phyloP scores from a whole-genome alignment of 1,140 invertebrate genomes.

The Drosophila rufa region DNA sequence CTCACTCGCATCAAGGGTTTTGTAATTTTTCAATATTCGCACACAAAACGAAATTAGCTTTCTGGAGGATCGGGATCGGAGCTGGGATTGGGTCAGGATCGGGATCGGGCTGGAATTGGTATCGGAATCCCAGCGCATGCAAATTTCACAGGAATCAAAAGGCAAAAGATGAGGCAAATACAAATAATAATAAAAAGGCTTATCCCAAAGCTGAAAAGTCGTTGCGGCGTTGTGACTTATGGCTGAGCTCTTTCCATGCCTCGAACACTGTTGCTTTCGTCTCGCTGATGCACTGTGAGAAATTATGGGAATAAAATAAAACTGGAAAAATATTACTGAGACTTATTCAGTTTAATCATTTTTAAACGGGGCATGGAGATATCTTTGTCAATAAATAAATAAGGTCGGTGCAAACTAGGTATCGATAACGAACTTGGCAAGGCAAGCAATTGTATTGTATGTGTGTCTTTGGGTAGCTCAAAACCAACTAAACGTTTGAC shows the following conservation, averaged over 20 bases:
- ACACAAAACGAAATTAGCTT: constrained; percentile 76
- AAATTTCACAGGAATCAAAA: constrained; percentile 83
- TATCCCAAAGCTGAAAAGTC: constrained; percentile 56
- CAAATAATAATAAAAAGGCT: constrained; percentile 78
- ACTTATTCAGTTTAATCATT: not conserved
- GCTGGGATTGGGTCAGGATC: constrained; percentile 34
- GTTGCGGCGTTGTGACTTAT: constrained; percentile 62
- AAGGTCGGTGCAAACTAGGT: no score
- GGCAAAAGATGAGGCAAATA: constrained; percentile 53
- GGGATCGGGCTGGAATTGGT: constrained; percentile 32
- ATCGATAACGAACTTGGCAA: no score
- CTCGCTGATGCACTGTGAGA: constrained; percentile 31
- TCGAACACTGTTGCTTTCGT: constrained; percentile 52
- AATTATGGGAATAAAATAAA: not conserved
- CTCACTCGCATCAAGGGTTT: constrained; percentile 40
- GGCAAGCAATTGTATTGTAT: no score
- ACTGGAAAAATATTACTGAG: not conserved
- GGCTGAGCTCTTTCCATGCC: constrained; percentile 44
- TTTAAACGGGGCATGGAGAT: not conserved
- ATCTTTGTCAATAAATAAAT: not conserved
- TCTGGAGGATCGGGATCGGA: constrained; percentile 37
- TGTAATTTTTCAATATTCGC: constrained; percentile 81
- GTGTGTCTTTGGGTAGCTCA: no score
- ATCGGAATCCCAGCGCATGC: constrained; percentile 57
- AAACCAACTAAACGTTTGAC: no score